Evolutionary conservation across 2,797 vertebrate species (phyloP), one percentile per base, ranked within the genome.

Genomic region (Sciaenops ocellatus): DNA sequence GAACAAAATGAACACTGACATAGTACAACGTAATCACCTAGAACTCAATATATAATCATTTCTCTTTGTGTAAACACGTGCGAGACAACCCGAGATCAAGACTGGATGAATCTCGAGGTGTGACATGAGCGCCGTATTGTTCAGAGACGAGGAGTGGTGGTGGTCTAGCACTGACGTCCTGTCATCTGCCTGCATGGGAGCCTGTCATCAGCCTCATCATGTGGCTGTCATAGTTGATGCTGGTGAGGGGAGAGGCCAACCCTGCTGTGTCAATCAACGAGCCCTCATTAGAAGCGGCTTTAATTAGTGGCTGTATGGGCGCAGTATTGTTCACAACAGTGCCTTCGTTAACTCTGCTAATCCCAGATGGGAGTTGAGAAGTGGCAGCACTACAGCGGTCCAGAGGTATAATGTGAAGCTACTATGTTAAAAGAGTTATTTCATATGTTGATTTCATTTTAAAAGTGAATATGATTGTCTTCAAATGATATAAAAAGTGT

Each of bases 201-300:
- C 90, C 92, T 92, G 94, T 95, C 95, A 94, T 95, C 94, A 94
- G 92, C 91, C 93, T 94, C 93, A 94, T 95, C 94, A 92, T 94
- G 91, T 92, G 93, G 90, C 92, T 96, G 95, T 95, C 95, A 95
- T 87, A 90, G 93, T 87, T 95, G 95, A 95, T 94, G 94, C 88
- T 78, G 81, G 87, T 28, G 84, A 93, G 94, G 95, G 91, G 94
- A 95, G 94, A 95, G 94, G 95, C 93, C 94, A 94, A 93, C 90
- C 85, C 92, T 66, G 85, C 85, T 83, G 87, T 94, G 95, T 94
- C 95, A 95, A 94, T 96, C 95, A 96, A 93, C 90, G 41, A 83
- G 88, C 89, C 93, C 94, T 95, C 95, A 95, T 96, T 96, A 95
- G 92, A 90, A 93, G 91, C 81, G 26, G 84, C 86, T 90, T 94